A percentile compares a stretch with the other conserved stretches of the same genome.
Conservation (phyloP, 1,140 invertebrate genomes). For the Drosophila seguyi region DNA sequence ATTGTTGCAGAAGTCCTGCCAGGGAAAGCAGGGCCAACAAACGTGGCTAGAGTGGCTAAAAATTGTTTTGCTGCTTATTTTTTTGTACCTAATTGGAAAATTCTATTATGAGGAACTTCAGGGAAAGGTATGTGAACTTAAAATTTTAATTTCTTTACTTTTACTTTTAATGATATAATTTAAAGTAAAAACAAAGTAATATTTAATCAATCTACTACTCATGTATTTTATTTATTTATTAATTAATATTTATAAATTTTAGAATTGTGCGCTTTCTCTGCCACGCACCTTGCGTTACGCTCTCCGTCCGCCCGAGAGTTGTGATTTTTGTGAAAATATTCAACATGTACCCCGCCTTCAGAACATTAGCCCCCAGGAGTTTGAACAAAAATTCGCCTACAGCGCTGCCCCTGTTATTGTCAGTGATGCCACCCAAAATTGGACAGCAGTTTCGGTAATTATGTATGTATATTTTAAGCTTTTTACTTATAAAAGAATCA, state of each 20-base stretch:
- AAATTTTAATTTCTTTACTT: neutral
- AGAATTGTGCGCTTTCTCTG: conserved; percentile 88
- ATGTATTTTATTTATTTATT: neutral
- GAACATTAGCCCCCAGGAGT: conserved; percentile 88
- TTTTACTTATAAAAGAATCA: too few species aligned
- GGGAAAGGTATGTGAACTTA: conserved; percentile 29
- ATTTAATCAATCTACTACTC: neutral
- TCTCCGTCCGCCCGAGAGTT: conserved; percentile 91
- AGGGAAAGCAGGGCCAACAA: neutral
- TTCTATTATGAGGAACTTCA: conserved; percentile 63
- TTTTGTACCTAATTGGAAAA: conserved; percentile 24
- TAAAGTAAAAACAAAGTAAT: neutral
- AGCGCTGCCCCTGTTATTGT: conserved; percentile 93
- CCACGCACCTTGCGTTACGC: conserved; percentile 87
- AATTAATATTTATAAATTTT: neutral
- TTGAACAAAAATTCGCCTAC: conserved; percentile 92
- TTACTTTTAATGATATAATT: neutral
- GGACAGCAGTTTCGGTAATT: conserved; percentile 89
- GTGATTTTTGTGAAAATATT: conserved; percentile 90
- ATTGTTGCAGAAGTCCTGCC: conserved; percentile 8
- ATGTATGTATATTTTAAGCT: neutral
- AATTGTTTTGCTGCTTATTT: conserved; percentile 7
- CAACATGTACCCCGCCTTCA: conserved; percentile 88
- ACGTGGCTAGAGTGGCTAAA: conserved; percentile 25
- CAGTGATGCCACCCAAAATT: conserved; percentile 91